These are phyloP conservation scores for Peromyscus melanophrys DNA, from an alignment of 2,797 vertebrate genomes.

Conservation along the genomic window DNA sequence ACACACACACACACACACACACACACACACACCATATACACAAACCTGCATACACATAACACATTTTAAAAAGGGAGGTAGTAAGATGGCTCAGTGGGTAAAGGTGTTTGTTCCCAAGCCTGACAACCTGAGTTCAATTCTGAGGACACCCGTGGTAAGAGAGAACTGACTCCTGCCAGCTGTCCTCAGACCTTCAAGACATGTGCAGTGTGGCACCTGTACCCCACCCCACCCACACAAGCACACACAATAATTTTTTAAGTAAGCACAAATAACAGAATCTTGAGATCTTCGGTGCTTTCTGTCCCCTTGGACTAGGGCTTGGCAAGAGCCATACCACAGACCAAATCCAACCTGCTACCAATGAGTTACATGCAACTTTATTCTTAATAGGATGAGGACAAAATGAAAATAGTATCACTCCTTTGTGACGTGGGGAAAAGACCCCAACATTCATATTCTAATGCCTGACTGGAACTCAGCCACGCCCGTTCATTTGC, in stretches of 20 bases:
- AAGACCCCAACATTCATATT: background rate
- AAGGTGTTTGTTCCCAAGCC: background rate
- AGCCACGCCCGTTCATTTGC: background rate
- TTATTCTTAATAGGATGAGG: background rate
- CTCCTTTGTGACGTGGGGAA: background rate
- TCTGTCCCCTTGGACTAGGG: background rate
- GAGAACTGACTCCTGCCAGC: background rate
- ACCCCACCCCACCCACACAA: background rate
- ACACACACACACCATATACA: background rate
- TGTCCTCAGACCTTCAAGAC: background rate
- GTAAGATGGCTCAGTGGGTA: background rate
- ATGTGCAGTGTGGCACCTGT: background rate
- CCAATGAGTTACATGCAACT: background rate
- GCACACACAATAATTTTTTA: background rate
- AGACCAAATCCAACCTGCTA: background rate
- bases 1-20: too few species aligned
- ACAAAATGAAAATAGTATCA: background rate
- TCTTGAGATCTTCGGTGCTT: background rate
- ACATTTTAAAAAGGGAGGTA: background rate
- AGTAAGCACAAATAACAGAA: background rate
- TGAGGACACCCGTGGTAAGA: background rate
- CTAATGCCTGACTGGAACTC: background rate
- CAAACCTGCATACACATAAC: background rate
- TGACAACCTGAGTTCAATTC: background rate
- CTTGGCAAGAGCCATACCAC: background rate